phyloP scores from a whole-genome alignment of 2,888 invertebrate genomes.

The Thecophora atra region DNA sequence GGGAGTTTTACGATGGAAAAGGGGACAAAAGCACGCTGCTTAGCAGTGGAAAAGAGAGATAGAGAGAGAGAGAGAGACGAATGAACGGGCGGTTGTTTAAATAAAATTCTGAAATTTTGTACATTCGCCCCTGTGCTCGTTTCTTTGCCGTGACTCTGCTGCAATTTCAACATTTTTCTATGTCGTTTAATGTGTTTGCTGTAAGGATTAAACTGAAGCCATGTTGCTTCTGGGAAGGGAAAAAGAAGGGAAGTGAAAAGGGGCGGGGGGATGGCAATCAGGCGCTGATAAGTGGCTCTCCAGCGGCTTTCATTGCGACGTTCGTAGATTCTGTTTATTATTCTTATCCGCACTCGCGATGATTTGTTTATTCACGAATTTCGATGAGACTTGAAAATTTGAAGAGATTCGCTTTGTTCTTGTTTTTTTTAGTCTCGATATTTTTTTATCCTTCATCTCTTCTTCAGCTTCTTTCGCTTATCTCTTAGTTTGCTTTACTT shows the following conservation, averaged over 20 bases:
- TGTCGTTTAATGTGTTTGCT: constrained; percentile 47
- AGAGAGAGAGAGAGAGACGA: too few relatives aligned
- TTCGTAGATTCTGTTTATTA: constrained; percentile 14
- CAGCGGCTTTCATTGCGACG: background rate
- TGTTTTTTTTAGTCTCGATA: background rate
- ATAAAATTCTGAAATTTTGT: constrained; percentile 15
- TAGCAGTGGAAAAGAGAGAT: too few relatives aligned
- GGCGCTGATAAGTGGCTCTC: background rate
- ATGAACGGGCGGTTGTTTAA: constrained; percentile 9
- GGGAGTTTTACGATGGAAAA: background rate
- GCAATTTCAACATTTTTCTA: constrained; percentile 6
- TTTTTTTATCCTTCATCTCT: background rate
- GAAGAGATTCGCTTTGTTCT: background rate
- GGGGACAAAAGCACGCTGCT: constrained; percentile 1
- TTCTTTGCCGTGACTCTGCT: background rate
- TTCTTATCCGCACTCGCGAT: constrained; percentile 8
- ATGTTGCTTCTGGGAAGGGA: background rate
- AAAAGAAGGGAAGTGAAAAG: background rate
- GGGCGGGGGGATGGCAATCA: background rate
- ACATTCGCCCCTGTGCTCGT: background rate
- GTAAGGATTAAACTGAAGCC: constrained; percentile 47
- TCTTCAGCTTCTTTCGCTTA: background rate
- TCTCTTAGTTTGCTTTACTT: background rate
- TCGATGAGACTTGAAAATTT: background rate
- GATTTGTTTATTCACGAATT: constrained; percentile 14